Evolutionary conservation across 1,140 invertebrate genomes (phyloP), one percentile per base, ranked within the genome.

Genomic region (Orussus abietinus): DNA sequence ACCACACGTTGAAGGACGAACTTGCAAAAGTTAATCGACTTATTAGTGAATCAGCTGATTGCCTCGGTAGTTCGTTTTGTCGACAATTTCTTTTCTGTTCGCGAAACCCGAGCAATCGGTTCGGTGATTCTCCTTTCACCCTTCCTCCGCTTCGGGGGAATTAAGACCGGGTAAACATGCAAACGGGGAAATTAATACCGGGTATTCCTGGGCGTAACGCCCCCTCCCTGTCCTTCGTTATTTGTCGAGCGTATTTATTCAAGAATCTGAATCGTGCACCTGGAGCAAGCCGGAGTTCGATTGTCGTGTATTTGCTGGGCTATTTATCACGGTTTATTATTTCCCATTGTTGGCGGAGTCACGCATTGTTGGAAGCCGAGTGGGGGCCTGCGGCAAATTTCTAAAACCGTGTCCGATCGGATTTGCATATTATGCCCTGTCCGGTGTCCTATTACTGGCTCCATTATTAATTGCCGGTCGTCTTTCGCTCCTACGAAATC

Each of bases 241-340:
- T 67, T 68, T 68, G 57, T 47, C 45, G 29, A 35, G 44, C 26
- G 25, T 68, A 51, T 69, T 69, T 69, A 56, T 55, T 60, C 54
- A 55, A 54, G 54, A 62, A 68, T 62, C 50, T 39, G 44, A 59
- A 55, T 57, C 45, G 38, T 48, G 53, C 65, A 68, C 64, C 64
- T 68, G 64, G 66, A 62, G 52, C 41, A 41, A 47, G 39, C 30
- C 37, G 33, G 40, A 38, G 13, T 19, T 14, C 14, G 51, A 67
- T 69, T 47, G 56, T 51, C 53, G 49, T 63, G 47, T 74, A 72
- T 74, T 74, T 74, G 65, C 68, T 62, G 45, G 63, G 64, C 69
- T 67, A 72, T 74, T 74, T 72, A 74, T 72, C 71, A 74, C 64
- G 69, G 67, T 72, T 72, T 74, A 72, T 74, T 72, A 72, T 70